These are phyloP conservation scores for Tylochromis polylepis DNA, from an alignment of 2,113 vertebrate genomes.

Conservation along the genomic window DNA sequence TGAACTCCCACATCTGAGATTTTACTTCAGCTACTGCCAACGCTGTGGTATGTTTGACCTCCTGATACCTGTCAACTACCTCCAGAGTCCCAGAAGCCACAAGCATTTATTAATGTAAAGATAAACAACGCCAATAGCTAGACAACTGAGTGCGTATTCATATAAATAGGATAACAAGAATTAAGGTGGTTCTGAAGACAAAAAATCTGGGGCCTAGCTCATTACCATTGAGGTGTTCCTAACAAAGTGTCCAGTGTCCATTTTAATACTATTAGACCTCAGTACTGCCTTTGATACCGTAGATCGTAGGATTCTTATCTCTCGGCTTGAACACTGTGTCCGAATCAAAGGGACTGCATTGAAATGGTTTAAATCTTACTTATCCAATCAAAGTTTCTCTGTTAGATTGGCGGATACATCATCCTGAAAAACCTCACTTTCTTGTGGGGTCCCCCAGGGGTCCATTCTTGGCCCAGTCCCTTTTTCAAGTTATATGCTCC, in stretches of 20 bases:
- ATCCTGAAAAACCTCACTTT: no score
- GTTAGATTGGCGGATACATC: no score
- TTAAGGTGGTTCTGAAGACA: not conserved
- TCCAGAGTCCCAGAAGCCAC: not conserved
- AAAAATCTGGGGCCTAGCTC: not conserved
- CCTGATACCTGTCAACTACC: not conserved
- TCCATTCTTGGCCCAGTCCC: no score
- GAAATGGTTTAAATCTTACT: no score
- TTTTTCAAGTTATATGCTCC: no score
- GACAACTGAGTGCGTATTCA: not conserved
- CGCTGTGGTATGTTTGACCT: not conserved
- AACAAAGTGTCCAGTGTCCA: not conserved
- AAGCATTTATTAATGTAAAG: not conserved
- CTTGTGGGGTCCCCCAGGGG: no score
- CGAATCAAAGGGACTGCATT: no score
- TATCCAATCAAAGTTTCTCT: no score
- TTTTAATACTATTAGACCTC: no score
- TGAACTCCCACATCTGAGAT: not conserved
- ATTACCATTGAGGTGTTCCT: not conserved
- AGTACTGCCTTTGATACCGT: no score
- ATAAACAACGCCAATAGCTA: not conserved
- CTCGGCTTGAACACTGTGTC: no score
- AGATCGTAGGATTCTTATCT: no score
- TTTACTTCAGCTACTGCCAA: not conserved
- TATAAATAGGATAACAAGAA: not conserved